Evolutionary conservation across 1,140 invertebrate genomes (phyloP), one percentile per base, ranked within the genome.

Genomic region (Drosophila tani): DNA sequence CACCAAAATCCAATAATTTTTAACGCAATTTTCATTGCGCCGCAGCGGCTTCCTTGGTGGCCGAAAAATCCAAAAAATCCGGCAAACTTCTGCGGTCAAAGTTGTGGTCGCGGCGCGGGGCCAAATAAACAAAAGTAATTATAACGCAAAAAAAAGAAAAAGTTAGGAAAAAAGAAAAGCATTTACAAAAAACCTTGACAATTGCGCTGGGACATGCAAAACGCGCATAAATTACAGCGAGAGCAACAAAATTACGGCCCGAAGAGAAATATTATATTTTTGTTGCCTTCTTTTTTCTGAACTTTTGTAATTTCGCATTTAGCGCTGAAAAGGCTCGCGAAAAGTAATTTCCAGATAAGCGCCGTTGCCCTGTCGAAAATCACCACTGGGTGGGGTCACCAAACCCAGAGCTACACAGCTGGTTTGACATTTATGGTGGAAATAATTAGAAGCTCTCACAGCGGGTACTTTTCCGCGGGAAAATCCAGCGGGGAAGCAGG

Each of bases 201-300:
- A 91, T 91, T 87, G 81, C 87, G 75, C 73, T 68, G 66, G 49
- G 77, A 84, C 88, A 91, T 91, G 88, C 88, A 84, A 91, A 91
- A 75, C 63, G 67, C 70, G 81, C 87, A 91, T 91, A 91, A 91
- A 91, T 91, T 91, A 91, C 66, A 71, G 51, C 17, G 50, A 40
- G 50, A 74, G 65, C 43, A 62, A 66, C 43, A 40, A 59, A 59
- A 56, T 46, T 24, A 43, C 41, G 14, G 35, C 35, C 38, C 32
- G 21, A 29, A 40, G 21, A 35, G 46, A 71, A 84, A 66, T 70
- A 58, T 66, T 56, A 56, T 56, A 38, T 38, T 40, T 56, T 55
- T 40, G 21, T 40, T 5, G 0, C 21, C 21, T 21, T 40, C 6
- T 14, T 74, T 75, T 80, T 77, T 46, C 49, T 51, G 35, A 62